Evolutionary conservation across 2,797 vertebrate species (phyloP).

Genomic region (Platyrinchus mystaceus): DNA sequence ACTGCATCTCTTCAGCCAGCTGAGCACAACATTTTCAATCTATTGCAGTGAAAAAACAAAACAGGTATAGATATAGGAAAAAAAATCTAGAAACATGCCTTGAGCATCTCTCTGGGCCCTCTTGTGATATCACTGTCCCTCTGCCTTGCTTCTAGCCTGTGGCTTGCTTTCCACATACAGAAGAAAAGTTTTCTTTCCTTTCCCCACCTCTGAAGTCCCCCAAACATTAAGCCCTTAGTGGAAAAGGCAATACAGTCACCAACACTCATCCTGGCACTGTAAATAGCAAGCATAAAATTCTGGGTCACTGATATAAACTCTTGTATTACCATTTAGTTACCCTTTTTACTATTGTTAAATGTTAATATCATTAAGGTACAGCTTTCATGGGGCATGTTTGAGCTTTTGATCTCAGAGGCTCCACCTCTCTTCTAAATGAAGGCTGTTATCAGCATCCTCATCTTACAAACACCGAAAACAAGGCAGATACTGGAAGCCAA

Average conservation of each 20-base stretch:
- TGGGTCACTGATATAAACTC: background rate
- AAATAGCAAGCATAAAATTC: background rate
- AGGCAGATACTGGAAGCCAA: background rate
- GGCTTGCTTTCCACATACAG: background rate
- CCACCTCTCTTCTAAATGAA: background rate
- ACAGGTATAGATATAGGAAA: background rate
- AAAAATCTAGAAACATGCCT: rapidly evolving
- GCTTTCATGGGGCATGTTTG: background rate
- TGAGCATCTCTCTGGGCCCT: background rate
- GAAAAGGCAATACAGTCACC: background rate
- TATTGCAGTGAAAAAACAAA: background rate
- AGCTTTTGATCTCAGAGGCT: background rate
- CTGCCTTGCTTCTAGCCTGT: background rate
- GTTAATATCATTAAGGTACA: background rate
- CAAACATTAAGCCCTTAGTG: background rate
- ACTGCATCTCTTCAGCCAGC: background rate
- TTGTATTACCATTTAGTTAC: background rate
- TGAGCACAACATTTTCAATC: background rate
- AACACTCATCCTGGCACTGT: background rate
- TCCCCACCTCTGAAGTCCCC: background rate
- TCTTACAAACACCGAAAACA: background rate
- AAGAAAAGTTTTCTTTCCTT: background rate
- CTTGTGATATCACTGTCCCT: background rate
- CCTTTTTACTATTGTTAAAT: background rate
- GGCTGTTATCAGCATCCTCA: background rate